phyloP scores from a whole-genome alignment of 2,888 invertebrate species.

The Cerastis leucographa region DNA sequence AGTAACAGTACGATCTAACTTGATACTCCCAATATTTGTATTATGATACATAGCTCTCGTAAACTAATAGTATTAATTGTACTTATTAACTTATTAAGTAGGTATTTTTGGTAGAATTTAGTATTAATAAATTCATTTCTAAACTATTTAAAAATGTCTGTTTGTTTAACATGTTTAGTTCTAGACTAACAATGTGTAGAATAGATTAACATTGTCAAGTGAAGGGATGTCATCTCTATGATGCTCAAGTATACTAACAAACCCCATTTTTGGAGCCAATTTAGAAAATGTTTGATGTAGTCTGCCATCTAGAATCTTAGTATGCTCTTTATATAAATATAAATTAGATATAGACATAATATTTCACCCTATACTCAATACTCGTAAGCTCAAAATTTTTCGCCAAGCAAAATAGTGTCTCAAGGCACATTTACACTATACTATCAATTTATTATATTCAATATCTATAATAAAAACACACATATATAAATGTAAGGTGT shows the following conservation, averaged over 20 bases:
- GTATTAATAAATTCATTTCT: constrained; percentile 90
- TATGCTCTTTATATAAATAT: constrained; percentile 80
- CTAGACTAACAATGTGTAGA: constrained; percentile 90
- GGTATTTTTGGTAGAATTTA: constrained; percentile 86
- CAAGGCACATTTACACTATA: constrained; percentile 81
- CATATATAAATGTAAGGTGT: constrained; percentile 84
- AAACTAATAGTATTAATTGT: constrained; percentile 89
- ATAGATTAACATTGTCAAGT: constrained; percentile 86
- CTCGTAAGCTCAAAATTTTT: constrained; percentile 79
- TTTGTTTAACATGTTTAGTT: constrained; percentile 91
- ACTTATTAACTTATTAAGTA: constrained; percentile 86
- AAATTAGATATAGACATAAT: constrained; percentile 77
- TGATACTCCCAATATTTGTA: constrained; percentile 78
- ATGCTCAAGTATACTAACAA: constrained; percentile 84
- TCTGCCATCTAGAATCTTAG: constrained; percentile 78
- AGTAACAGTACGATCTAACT: constrained; percentile 79
- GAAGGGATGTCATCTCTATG: constrained; percentile 74
- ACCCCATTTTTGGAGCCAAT: constrained; percentile 82
- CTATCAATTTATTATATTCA: constrained; percentile 73
- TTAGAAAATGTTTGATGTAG: constrained; percentile 83
- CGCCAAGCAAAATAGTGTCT: constrained; percentile 91
- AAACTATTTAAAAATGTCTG: constrained; percentile 89
- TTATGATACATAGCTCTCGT: constrained; percentile 82
- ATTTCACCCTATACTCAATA: constrained; percentile 77
- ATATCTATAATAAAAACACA: constrained; percentile 73